Base-by-base conservation (phyloP, 2,797 vertebrate genomes). In the Zenarchopterus dispar region DNA sequence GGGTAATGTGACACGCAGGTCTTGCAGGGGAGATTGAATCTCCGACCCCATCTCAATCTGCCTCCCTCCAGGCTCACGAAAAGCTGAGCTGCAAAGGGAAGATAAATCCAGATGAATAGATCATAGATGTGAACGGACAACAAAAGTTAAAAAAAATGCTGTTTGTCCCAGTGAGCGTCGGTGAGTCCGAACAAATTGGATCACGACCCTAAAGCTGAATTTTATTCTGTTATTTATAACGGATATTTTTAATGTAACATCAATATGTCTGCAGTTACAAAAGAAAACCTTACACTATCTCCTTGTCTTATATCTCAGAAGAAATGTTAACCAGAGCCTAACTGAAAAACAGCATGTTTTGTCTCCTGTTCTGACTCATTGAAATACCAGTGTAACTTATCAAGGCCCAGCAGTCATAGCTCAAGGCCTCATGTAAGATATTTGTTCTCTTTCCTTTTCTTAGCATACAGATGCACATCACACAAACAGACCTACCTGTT, bases 1-100 rank as follows among this genome's bases (percentile, higher is more conserved):
- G 49, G 71, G 82, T 78, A 88, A 90, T 56, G 7, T 56, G 75
- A 88, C 78, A 83, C 73, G 46, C 46, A n/a, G 47, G 65, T 82
- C 77, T 82, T n/a, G 0, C 21, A 42, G 57, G 9, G 23, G 60
- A 31, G 42, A 33, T 48, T 48, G 41, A 75, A 64, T 81, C 73
- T 78, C 70, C 86, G 81, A 84, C 76, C 81, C 83, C 79, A 85
- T 89, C 86, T 87, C 82, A 71, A 71, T 73, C 75, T 64, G 62
- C 65, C 44, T 49, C 55, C 69, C 70, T 77, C 61, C 71, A 84
- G 58, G 69, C 63, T 75, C 64, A 65, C 66, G 44, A 21, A 81
- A 70, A 73, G 55, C 62, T 31, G 9, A 10, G 51, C 70, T 46
- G 62, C 59, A 78, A 80, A 75, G 60, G 62, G 71, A 86, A 72